These are phyloP conservation scores for Picathartes gymnocephalus DNA, from an alignment of 2,113 vertebrate genomes.

Conservation along the genomic window DNA sequence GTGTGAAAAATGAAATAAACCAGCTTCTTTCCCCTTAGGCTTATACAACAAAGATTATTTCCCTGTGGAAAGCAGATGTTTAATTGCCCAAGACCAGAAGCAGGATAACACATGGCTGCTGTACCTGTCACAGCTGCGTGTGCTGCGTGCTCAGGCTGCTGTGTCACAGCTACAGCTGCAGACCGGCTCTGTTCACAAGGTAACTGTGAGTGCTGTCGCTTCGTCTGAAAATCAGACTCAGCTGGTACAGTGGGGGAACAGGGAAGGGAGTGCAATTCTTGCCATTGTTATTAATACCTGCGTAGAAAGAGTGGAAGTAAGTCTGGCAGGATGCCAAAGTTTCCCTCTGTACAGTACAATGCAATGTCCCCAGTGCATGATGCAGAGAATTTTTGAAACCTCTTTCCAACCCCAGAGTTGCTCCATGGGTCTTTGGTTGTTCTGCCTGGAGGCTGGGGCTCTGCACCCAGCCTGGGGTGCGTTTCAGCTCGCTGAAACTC, in stretches of 20 bases:
- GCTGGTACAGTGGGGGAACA: background rate
- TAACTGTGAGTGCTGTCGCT: background rate
- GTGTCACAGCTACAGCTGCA: background rate
- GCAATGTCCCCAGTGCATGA: background rate
- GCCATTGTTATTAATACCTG: background rate
- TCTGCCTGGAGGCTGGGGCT: background rate
- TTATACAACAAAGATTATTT: background rate
- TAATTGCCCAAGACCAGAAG: constrained; percentile 29
- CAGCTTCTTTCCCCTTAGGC: background rate
- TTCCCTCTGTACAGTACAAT: background rate
- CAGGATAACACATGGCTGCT: background rate
- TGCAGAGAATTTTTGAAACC: background rate
- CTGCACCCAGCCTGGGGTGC: background rate
- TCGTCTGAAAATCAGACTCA: background rate
- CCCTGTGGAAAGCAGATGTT: constrained; percentile 31
- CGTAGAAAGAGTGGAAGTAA: background rate
- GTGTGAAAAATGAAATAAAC: constrained; percentile 11
- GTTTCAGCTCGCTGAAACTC: background rate
- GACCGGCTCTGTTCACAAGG: background rate
- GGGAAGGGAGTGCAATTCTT: background rate
- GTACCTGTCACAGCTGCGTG: background rate
- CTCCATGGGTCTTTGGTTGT: background rate
- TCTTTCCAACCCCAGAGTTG: background rate
- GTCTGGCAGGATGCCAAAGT: background rate
- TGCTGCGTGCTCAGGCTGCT: background rate